Evolutionary conservation across 2,797 vertebrate genomes (phyloP).

Genomic region (Vultur gryphus): DNA sequence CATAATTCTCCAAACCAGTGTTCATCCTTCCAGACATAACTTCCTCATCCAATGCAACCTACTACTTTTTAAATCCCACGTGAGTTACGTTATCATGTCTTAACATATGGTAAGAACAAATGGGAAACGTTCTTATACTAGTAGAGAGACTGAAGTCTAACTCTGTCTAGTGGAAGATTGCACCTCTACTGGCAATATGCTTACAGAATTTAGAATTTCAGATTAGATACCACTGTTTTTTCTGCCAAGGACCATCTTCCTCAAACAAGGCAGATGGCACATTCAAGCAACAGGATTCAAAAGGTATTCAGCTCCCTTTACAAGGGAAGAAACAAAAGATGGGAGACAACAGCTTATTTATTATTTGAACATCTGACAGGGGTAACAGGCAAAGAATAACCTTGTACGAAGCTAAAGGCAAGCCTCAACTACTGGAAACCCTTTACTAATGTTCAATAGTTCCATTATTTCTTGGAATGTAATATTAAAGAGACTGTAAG

Average conservation of each 20-base stretch:
- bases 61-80: neutral
- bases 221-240: slow-evolving; percentile 19
- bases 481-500: neutral
- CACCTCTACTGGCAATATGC: slow-evolving; percentile 32
- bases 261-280: slow-evolving; percentile 38
- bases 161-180: slow-evolving; percentile 8
- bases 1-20: neutral
- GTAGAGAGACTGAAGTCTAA: slow-evolving; percentile 37
- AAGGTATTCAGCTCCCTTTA: neutral
- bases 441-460: neutral
- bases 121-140: neutral
- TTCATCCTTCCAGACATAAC: neutral
- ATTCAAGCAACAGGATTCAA: slow-evolving; percentile 10
- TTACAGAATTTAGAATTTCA: slow-evolving; percentile 39
- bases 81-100: neutral
- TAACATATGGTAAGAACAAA: slow-evolving; percentile 37
- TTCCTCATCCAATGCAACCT: neutral
- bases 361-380: neutral
- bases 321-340: neutral
- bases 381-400: neutral
- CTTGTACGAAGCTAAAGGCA: neutral
- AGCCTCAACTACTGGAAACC: neutral
- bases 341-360: neutral
- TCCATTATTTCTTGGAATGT: neutral
- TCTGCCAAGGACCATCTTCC: slow-evolving; percentile 20